phyloP scores from a whole-genome alignment of 2,113 vertebrate species.

The Lamprotornis superbus region DNA sequence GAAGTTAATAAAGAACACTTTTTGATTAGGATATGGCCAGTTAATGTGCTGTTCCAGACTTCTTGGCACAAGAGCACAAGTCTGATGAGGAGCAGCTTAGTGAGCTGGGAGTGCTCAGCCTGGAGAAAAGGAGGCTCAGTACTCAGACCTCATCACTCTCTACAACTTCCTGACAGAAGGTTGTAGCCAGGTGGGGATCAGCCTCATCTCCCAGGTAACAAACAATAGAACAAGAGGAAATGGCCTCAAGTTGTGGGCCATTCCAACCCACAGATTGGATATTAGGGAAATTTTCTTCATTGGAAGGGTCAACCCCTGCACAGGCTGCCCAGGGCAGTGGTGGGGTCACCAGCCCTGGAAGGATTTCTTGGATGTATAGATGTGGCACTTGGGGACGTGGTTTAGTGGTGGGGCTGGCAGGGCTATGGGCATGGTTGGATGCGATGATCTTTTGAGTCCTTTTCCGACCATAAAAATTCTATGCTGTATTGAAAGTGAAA shows the following conservation, averaged over 20 bases:
- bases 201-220: not conserved
- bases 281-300: not conserved
- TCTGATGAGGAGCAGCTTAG: not conserved
- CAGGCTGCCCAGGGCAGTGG: not conserved
- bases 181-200: not conserved
- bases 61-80: not conserved
- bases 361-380: not conserved
- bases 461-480: not conserved
- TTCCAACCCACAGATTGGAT: not conserved
- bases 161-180: not conserved
- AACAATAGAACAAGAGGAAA: not conserved
- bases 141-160: not conserved
- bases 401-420: not conserved
- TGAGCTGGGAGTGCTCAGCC: not conserved
- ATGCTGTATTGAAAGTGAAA: fast-evolving
- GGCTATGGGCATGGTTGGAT: not conserved
- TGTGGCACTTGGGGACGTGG: not conserved
- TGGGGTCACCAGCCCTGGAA: not conserved
- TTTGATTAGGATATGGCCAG: not conserved
- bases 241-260: not conserved
- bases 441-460: not conserved
- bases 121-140: not conserved
- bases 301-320: not conserved
- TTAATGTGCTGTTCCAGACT: not conserved
- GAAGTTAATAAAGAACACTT: not conserved